Evolutionary conservation across 2,888 invertebrate species (phyloP), one percentile per base, ranked within the genome.

Genomic region (Drosophila pseudotalamancana): DNA sequence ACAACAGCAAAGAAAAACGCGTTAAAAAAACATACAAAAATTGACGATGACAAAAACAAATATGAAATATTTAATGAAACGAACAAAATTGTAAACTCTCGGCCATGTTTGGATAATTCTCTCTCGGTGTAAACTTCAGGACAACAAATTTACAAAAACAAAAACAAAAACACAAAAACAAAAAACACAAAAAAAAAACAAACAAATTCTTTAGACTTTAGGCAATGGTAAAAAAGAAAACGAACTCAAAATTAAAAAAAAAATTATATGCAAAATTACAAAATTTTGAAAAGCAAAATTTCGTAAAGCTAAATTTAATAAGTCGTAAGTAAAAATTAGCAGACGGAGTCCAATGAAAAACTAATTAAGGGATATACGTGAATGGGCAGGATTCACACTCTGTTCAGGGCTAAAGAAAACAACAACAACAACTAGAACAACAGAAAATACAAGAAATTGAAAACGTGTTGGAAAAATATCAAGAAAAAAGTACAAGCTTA

Each of bases 401-500:
- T 50, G 68, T 31, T 57, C 64, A 55, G 49, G 21, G 57, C 68
- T 64, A 57, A 56, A 57, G 56, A 48, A 62, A 60, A 51, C 14
- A 34, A 34, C 12, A 29, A 29, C 11, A 29, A 29, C n/a, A n/a
- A n/a, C n/a, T n/a, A 29, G 9, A 3, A 29, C 11, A 29, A 11
- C 3, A 11, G 27, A n/a, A 48, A n/a, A 23, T 68, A 63, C 54
- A 71, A 67, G 27, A 42, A 79, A 77, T 81, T 76, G 82, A 79
- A 80, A 81, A 78, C 77, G 83, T 88, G 86, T 87, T 88, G 88
- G 77, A 84, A 86, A 77, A 87, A 84, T 93, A 93, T 93, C 93
- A 93, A 92, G 93, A 93, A 93, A 92, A 93, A 93, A 94, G 94
- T 94, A 94, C 94, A 94, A 94, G 94, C 94, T 94, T 94, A 93